A percentile compares a stretch with the other conserved stretches of the same genome.
Evolutionary conservation across 1,140 invertebrate genomes (phyloP).

Genomic region (Bombus confusus): DNA sequence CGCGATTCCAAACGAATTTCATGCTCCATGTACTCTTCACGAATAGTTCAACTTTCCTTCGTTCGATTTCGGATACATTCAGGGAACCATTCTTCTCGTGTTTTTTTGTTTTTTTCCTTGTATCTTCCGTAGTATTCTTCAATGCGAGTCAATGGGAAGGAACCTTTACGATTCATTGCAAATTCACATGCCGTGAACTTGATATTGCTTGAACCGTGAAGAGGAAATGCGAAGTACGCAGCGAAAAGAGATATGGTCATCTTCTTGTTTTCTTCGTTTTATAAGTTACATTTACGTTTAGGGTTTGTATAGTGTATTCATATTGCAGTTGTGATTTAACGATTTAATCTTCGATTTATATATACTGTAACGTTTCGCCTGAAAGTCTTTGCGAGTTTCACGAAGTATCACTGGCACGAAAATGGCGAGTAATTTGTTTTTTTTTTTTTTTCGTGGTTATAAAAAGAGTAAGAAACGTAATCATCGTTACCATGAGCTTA

Average conservation of each 20-base stretch:
- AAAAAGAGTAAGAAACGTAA: not conserved
- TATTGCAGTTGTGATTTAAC: not conserved
- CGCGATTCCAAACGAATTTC: not conserved
- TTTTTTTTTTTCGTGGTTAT: not conserved
- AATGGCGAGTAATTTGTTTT: not conserved
- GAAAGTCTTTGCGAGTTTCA: not conserved
- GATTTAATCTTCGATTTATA: not conserved
- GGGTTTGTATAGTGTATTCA: not conserved
- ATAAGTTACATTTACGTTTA: not conserved
- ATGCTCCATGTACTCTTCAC: not conserved
- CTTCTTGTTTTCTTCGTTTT: not conserved
- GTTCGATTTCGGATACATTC: not conserved
- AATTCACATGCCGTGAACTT: not conserved
- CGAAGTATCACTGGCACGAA: not conserved
- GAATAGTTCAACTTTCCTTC: not conserved
- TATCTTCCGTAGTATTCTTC: too few species aligned
- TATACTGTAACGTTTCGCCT: not conserved
- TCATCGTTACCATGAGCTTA: not conserved
- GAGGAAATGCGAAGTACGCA: not conserved
- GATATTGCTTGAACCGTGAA: not conserved
- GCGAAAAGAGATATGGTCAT: not conserved
- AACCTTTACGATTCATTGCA: not conserved
- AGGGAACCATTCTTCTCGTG: not conserved
- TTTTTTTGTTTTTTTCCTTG: not conserved
- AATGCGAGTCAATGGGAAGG: too few species aligned